Conservation (phyloP, 2,888 invertebrate species). For the Strigamia maritima region DNA sequence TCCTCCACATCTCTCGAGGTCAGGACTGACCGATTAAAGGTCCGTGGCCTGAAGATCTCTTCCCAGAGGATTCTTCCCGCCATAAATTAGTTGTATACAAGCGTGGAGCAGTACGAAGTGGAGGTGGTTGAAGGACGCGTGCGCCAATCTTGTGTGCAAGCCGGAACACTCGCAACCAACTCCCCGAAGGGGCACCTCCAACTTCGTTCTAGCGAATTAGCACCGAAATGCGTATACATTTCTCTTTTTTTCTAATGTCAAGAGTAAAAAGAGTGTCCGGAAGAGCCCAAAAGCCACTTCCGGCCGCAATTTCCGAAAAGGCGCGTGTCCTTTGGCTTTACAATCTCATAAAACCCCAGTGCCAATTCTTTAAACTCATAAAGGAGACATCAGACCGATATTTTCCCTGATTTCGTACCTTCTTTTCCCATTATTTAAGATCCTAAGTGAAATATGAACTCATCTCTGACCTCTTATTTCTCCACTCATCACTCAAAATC, state of each 20-base stretch:
- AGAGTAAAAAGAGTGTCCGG: neutral
- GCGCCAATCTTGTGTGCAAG: slow-evolving; percentile 10
- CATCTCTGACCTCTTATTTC: slow-evolving; percentile 11
- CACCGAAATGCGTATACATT: neutral
- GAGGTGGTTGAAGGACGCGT: slow-evolving; percentile 2
- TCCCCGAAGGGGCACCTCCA: neutral
- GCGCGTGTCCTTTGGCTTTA: slow-evolving; percentile 1
- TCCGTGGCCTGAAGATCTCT: slow-evolving; percentile 32
- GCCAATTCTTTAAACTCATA: neutral
- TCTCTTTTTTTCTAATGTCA: neutral
- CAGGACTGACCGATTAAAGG: slow-evolving; percentile 26
- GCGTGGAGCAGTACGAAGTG: neutral
- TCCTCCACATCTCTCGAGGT: slow-evolving; percentile 30
- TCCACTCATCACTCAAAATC: neutral
- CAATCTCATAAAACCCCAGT: neutral
- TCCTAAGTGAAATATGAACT: neutral
- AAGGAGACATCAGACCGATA: neutral
- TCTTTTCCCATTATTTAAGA: neutral
- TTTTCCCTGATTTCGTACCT: neutral
- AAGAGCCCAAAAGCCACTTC: neutral
- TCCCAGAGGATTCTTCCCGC: slow-evolving; percentile 32
- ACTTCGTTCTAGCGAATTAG: neutral
- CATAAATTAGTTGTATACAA: slow-evolving; percentile 34
- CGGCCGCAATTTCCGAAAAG: slow-evolving; percentile 28
- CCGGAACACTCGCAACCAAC: neutral